Conservation (phyloP, 1,140 invertebrate genomes). For the Brachionus manjavacas region DNA sequence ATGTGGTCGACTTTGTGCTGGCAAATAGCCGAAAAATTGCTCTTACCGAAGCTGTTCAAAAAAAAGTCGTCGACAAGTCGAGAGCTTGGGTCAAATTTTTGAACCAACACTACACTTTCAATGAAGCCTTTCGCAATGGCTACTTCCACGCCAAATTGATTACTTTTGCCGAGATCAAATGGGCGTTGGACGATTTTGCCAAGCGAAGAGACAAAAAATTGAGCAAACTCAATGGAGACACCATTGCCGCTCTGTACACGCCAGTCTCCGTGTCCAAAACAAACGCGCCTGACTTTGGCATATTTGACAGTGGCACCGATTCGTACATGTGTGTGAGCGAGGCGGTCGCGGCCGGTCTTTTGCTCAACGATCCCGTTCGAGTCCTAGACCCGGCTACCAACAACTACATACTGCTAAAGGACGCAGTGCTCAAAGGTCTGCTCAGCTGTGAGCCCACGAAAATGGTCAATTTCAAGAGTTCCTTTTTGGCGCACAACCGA, state of each 20-base stretch:
- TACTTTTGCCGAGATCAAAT: not conserved
- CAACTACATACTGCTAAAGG: not conserved
- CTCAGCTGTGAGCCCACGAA: not conserved
- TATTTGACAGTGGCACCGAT: not conserved
- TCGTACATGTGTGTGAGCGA: not conserved
- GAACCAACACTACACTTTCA: not conserved
- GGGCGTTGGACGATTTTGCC: not conserved
- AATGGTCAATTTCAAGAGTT: conserved; percentile 1
- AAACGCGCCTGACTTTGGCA: not conserved
- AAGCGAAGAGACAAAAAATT: not conserved
- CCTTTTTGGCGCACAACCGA: not conserved
- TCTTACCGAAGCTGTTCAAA: not conserved
- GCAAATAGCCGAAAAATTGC: conserved; percentile 14
- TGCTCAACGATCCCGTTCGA: conserved; percentile 1
- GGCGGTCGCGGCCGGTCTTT: not conserved
- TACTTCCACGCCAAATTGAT: not conserved
- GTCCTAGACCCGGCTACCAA: not conserved
- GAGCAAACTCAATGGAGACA: not conserved
- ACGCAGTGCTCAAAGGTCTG: conserved; percentile 27
- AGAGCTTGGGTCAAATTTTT: not conserved
- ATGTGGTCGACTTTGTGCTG: not conserved
- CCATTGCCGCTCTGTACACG: not conserved
- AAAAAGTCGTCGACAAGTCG: conserved; percentile 5
- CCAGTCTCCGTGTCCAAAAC: not conserved
- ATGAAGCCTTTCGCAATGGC: conserved; percentile 8